Evolutionary conservation across 2,797 vertebrate species (phyloP).

Genomic region (Psittacula echo): DNA sequence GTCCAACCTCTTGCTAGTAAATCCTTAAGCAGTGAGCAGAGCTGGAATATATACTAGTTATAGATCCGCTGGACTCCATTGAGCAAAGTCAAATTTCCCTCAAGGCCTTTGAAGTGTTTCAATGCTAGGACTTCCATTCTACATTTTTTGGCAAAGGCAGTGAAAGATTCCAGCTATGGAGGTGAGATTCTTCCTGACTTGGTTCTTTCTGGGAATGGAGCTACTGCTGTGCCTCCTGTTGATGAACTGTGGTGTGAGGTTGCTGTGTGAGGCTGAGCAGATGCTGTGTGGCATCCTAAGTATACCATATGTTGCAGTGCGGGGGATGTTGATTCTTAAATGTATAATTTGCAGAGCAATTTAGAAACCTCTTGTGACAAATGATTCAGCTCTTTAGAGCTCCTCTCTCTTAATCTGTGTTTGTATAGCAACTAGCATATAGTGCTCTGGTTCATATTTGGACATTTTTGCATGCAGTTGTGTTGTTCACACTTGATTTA

Average conservation of each 20-base stretch:
- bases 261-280: slow-evolving; percentile 19
- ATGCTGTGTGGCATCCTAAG: slow-evolving; percentile 8
- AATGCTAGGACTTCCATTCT: neutral
- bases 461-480: neutral
- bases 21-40: neutral
- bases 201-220: neutral
- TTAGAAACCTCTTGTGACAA: slow-evolving; percentile 18
- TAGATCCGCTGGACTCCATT: neutral
- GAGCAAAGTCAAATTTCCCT: neutral
- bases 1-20: neutral
- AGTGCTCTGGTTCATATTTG: neutral
- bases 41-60: neutral
- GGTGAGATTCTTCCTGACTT: neutral
- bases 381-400: neutral
- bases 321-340: neutral
- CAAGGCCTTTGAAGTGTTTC: neutral
- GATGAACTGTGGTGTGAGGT: neutral
- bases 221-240: neutral
- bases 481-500: neutral
- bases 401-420: neutral
- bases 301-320: neutral
- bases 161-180: neutral
- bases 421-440: neutral
- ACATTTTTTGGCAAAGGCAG: neutral
- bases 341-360: slow-evolving; percentile 12